These are phyloP conservation scores for Oreochromis aureus DNA, from an alignment of 2,113 vertebrate species.

Conservation along the genomic window DNA sequence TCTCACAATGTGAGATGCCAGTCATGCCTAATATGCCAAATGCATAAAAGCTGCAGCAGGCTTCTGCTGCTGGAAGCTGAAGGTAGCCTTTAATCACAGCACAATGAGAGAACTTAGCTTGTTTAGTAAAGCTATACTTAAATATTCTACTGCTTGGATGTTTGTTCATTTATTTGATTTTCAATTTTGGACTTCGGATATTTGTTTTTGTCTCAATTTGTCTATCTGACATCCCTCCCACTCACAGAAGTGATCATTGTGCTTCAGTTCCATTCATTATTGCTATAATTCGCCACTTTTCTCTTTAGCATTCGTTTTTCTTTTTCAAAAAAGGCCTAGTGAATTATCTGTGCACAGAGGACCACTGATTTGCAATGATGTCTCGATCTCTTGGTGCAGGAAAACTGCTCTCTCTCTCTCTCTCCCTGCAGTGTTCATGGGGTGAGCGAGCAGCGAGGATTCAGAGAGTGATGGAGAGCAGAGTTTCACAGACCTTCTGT, in stretches of 20 bases:
- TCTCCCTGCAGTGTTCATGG: not conserved
- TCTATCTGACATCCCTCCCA: not conserved
- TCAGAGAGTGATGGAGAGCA: not conserved
- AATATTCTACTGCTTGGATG: not conserved
- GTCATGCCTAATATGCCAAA: not conserved
- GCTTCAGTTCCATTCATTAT: not conserved
- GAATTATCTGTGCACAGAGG: not conserved
- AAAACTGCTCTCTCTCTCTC: not conserved
- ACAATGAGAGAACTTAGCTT: not conserved
- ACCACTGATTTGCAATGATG: not conserved
- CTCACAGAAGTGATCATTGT: not conserved
- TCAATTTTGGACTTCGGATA: not conserved
- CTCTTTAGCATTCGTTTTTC: fast-evolving
- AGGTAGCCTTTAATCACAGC: not conserved
- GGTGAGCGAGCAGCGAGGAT: not conserved
- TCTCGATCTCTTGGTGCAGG: not conserved
- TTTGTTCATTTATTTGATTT: not conserved
- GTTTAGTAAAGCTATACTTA: not conserved
- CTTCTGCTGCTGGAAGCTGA: not conserved
- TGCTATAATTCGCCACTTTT: not conserved
- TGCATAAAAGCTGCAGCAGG: not conserved
- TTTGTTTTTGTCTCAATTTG: not conserved
- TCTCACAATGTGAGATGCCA: not conserved
- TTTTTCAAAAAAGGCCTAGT: not conserved
- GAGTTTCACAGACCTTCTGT: not conserved